Evolutionary conservation across 2,797 vertebrate genomes (phyloP).

Genomic region (Dromococcyx pavoninus): DNA sequence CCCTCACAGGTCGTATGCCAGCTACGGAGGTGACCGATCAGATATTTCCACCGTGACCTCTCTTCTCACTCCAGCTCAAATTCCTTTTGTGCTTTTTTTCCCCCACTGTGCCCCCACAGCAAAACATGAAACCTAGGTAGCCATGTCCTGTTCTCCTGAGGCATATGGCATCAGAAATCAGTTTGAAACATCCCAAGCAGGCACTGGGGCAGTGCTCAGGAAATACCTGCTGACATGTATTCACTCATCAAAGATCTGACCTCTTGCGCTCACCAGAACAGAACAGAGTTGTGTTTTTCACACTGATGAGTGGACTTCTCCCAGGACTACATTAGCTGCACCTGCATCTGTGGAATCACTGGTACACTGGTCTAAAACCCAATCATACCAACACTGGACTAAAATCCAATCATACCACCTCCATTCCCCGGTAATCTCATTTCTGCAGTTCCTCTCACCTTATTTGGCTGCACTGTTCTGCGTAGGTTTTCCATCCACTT

Average conservation of each 20-base stretch:
- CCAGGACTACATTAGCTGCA: conserved; percentile 35
- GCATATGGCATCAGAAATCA: background rate
- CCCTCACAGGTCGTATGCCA: background rate
- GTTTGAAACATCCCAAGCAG: background rate
- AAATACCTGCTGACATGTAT: fast-evolving
- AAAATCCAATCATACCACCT: conserved; percentile 35
- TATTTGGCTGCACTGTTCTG: conserved; percentile 93
- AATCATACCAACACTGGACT: conserved; percentile 5
- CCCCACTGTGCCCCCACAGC: background rate
- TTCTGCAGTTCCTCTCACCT: conserved; percentile 78
- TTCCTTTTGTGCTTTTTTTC: background rate
- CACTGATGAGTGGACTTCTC: background rate
- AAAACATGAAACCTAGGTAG: background rate
- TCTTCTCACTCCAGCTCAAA: background rate
- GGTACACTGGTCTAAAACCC: conserved; percentile 19
- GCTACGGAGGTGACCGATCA: background rate
- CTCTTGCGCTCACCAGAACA: background rate
- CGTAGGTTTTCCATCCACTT: conserved; percentile 98
- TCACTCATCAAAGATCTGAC: background rate
- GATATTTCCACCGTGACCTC: background rate
- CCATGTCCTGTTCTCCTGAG: background rate
- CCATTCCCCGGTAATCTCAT: background rate
- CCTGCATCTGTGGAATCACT: conserved; percentile 9
- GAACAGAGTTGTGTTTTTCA: background rate
- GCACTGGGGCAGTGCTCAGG: background rate